Evolutionary conservation across 2,888 invertebrate genomes (phyloP).

Genomic region (Stenodema calcarata): DNA sequence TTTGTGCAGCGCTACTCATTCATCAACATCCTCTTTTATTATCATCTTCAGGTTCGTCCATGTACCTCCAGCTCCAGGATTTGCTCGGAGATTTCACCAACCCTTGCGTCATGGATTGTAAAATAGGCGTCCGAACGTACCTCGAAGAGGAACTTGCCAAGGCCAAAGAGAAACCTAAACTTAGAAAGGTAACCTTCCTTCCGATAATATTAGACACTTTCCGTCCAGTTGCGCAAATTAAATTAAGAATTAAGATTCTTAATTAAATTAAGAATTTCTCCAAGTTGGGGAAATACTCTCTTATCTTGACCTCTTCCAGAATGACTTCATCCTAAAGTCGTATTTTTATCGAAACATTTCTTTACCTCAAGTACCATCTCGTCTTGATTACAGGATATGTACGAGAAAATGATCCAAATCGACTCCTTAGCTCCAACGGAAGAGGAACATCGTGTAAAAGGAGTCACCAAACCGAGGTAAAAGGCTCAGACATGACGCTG

Average conservation of each 20-base stretch:
- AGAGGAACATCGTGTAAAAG: slow-evolving; percentile 88
- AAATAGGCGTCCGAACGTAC: slow-evolving; percentile 93
- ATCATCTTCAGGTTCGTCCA: slow-evolving; percentile 61
- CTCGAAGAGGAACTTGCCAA: slow-evolving; percentile 93
- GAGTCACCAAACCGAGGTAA: slow-evolving; percentile 89
- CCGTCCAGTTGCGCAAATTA: neutral
- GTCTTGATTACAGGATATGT: slow-evolving; percentile 79
- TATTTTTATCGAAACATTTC: too few species aligned
- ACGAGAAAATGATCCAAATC: slow-evolving; percentile 95
- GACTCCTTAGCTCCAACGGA: slow-evolving; percentile 86
- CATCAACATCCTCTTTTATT: neutral
- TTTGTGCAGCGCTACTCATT: neutral
- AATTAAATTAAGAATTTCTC: too few species aligned
- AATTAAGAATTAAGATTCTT: neutral
- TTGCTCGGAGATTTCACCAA: slow-evolving; percentile 87
- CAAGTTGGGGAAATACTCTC: too few species aligned
- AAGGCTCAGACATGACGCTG: neutral
- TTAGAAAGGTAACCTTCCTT: slow-evolving; percentile 72
- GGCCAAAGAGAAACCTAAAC: slow-evolving; percentile 91
- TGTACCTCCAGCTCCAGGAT: slow-evolving; percentile 91
- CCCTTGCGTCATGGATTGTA: slow-evolving; percentile 97
- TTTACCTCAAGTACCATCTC: slow-evolving; percentile 49
- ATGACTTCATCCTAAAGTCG: too few species aligned
- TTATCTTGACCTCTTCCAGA: too few species aligned
- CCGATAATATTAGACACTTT: neutral